Conservation (phyloP, 1,140 invertebrate species). For the Littorina saxatilis region DNA sequence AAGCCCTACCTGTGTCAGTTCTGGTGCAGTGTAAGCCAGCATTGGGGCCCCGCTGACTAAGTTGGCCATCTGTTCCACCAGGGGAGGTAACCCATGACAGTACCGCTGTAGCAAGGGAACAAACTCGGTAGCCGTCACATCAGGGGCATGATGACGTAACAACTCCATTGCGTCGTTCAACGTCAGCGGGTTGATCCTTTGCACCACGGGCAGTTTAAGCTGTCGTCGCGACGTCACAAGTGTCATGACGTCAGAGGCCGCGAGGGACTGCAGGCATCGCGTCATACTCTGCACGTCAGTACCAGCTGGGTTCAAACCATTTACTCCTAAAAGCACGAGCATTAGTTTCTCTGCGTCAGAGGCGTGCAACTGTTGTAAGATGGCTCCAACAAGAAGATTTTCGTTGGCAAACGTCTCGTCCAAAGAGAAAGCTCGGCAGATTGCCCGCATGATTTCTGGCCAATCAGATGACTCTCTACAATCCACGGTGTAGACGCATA, state of each 20-base stretch:
- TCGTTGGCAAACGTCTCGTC: constrained; percentile 7
- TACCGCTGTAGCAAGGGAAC: not conserved
- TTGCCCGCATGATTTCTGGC: constrained; percentile 4
- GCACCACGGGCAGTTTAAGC: not conserved
- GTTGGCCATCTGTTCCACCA: not conserved
- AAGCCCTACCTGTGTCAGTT: constrained; percentile 15
- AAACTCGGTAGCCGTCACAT: not conserved
- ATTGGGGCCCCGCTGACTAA: not conserved
- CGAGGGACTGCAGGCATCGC: not conserved
- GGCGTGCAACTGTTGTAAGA: not conserved
- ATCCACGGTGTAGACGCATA: constrained; percentile 16
- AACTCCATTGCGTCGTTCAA: constrained; percentile 5
- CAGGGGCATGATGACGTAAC: constrained; percentile 22
- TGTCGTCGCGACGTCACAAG: constrained; percentile 25
- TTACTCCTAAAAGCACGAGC: not conserved
- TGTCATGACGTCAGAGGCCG: constrained; percentile 13
- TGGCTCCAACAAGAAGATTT: not conserved
- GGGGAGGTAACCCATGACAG: constrained; percentile 14
- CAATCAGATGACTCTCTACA: constrained; percentile 14
- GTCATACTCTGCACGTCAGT: not conserved
- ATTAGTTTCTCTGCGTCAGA: not conserved
- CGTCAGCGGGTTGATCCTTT: not conserved
- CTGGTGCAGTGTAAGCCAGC: not conserved
- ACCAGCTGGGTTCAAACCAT: not conserved
- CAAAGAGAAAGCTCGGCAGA: constrained; percentile 22